Evolutionary conservation across 1,140 invertebrate species (phyloP), one percentile per base, ranked within the genome.

Genomic region (Scaptomyza hsui): DNA sequence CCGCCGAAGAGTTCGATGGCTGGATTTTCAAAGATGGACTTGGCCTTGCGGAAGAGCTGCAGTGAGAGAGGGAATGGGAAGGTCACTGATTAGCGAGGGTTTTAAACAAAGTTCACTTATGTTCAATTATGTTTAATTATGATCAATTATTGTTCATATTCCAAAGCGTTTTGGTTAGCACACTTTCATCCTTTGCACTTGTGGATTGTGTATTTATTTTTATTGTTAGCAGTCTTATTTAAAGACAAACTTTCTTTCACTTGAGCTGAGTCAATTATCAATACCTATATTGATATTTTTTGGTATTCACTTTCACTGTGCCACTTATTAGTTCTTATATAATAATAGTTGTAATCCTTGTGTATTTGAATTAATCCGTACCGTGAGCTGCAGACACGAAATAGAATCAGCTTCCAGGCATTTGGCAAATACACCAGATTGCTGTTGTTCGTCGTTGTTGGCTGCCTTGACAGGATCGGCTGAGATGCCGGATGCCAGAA

Each of bases 351-450:
- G 73, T 81, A 75, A 85, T 90, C 75, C 79, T 89, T 83, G 47
- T 37, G 45, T 16, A 63, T 47, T 61, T 74, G n/a, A 64, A 51
- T 70, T 88, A 91, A 90, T 91, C 83, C 92, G 90, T 89, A 92
- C 92, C 82, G 93, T 92, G 72, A 93, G 92, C 88, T 95, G 94
- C 48, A 95, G 89, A 90, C 94, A 95, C 52, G 93, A 93, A 57
- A 95, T 94, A 59, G 94, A 94, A 91, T 95, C 94, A 76, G 94
- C 92, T 63, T 93, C 91, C 19, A 95, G 90, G 75, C 94, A 95
- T 60, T 94, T 92, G 72, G 85, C 80, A 57, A 91, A 91, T 65
- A 74, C 90, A 44, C 88, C 75, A 47, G 78, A 60, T 75, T 88
- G 82, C 67, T 35, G 32, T 81, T 29, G 26, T 29, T 29, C 77